Base-by-base conservation (phyloP, 2,888 invertebrate genomes). In the Neuroscelio doddi region DNA sequence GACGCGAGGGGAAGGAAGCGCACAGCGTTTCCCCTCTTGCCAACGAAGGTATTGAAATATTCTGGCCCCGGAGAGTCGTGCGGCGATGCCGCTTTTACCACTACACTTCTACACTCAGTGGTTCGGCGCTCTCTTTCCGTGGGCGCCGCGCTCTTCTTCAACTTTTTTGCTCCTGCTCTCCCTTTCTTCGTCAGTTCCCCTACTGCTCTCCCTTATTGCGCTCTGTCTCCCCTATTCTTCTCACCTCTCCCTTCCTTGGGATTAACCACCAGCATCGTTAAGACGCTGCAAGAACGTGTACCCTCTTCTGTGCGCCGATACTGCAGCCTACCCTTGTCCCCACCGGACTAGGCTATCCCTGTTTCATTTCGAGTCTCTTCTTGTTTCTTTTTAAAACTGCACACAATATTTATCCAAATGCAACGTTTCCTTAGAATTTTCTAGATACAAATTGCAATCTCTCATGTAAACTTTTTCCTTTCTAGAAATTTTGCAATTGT, bases 51-150 rank as follows among this genome's bases (percentile, higher is more conserved):
- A 77, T 77, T 75, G 78, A 78, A 79, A 79, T 78, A 79, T 77
- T 77, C 76, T 76, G 76, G 73, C 72, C 70, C 74, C 75, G 72
- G 72, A 75, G 74, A 70, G 72, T 68, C 70, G 76, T 76, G 79
- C 78, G 70, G 68, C 74, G 79, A 78, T 79, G 78, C 79, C 77
- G 75, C 78, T 78, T 78, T 74, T 79, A 65, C 66, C 55, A 72
- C 47, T 59, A 45, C 52, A 62, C n/a, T 62, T 57, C 67, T 67
- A 57, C 55, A 61, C 62, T 59, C 47, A 53, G 24, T 53, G 55
- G 49, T 61, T 47, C 53, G 44, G 46, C 62, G 55, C 57, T 55
- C 58, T 62, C 64, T 50, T 51, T 46, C 41, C 57, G 34, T 44
- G 16, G 14, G 41, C 30, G 15, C 26, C 12, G 34, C 46, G 42